Base-by-base conservation (phyloP, 2,113 vertebrate species). In the Salvelinus sp. region DNA sequence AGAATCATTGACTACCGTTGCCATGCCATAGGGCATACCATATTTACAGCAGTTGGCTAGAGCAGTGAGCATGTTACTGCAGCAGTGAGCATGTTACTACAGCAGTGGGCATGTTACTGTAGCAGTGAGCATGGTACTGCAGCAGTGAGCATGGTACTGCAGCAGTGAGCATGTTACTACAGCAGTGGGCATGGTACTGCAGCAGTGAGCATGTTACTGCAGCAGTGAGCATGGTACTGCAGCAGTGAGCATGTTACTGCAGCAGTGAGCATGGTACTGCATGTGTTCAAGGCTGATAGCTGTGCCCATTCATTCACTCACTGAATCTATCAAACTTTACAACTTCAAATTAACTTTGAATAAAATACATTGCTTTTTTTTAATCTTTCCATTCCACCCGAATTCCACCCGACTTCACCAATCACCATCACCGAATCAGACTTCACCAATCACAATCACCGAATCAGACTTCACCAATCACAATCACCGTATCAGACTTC, bases 211-310 rank as follows among this genome's bases (percentile, higher is more conserved):
- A 50, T 50, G 81, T 85, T 72, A 77, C 66, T 90, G 90, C 0
- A 30, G 70, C 69, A 69, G 82, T 44, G 2, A 13, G 48, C 48
- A 50, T 50, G 81, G 84, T 72, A 77, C 66, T 90, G 90, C 3
- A 4, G 70, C 69, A 69, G 82, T 44, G 2, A 13, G 48, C 48
- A 50, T 50, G 79, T 84, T 72, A 77, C 66, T 90, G 90, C 0
- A 30, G 30, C 30, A 0, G 5, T 30, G 30, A 30, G 30, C 30
- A 30, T 33, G 33, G 0, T 33, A 0, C 33, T 33, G 33, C 91
- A 90, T 90, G 90, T 84, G 60, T 50, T 68, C 89, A 90, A 91
- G 91, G 88, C 82, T 79, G 82, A 85, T 84, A 76, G 82, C 81
- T 87, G 79, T 86, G 77, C 57, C 83, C 88, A 79, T 86, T 80